A percentile compares a stretch with the other conserved stretches of the same genome.
Conservation (phyloP, 2,888 invertebrate genomes). For the Pogonocherus hispidulus region DNA sequence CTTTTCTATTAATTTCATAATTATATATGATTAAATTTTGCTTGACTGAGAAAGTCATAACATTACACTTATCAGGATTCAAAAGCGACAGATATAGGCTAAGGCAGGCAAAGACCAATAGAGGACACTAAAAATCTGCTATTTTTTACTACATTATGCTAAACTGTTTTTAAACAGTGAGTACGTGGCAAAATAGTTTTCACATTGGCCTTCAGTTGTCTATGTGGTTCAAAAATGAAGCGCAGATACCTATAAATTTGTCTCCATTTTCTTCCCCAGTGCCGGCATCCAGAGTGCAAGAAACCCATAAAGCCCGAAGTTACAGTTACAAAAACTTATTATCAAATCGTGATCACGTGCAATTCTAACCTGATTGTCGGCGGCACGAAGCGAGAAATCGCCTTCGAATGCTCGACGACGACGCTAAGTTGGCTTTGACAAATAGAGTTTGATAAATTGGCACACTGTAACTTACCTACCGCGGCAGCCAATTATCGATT, state of each 20-base stretch:
- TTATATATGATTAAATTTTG: no score
- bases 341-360: conserved; percentile 39
- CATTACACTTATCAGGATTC: no score
- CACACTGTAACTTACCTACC: conserved; percentile 19
- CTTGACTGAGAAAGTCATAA: no score
- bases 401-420: conserved; percentile 24
- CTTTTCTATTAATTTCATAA: no score
- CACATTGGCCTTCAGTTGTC: no score
- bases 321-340: conserved; percentile 28
- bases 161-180: no score
- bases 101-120: no score
- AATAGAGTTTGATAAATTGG: conserved; percentile 35
- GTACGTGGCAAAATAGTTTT: no score
- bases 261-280: not conserved
- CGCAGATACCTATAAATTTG: not conserved
- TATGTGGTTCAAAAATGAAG: no score
- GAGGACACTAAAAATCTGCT: no score
- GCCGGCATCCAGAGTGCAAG: conserved; percentile 15
- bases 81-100: no score
- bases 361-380: conserved; percentile 37
- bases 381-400: conserved; percentile 36
- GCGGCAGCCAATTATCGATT: conserved; percentile 34
- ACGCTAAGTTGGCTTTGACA: conserved; percentile 34
- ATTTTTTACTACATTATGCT: no score
- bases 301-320: conserved; percentile 29